Percentiles rank a stretch among this genome's conserved stretches.
Conservation (phyloP, 2,888 invertebrate species). For the Hylaea fasciaria region DNA sequence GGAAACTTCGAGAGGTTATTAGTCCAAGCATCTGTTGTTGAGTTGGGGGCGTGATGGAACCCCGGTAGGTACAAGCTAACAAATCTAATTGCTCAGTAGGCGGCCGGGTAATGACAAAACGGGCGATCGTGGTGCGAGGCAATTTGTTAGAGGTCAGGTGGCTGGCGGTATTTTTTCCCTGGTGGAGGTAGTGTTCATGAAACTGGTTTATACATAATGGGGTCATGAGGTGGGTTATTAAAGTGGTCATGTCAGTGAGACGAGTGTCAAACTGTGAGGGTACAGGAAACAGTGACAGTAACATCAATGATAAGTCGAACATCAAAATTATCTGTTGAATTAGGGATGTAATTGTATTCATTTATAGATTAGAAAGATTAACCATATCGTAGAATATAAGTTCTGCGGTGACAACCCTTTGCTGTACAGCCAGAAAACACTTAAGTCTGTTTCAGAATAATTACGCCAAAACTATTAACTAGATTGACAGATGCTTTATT, state of each 20-base stretch:
- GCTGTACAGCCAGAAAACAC: no score
- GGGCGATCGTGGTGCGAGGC: constrained; percentile 70
- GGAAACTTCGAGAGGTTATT: constrained; percentile 86
- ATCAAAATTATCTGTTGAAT: no score
- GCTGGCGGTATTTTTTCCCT: constrained; percentile 47
- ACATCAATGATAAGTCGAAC: no score
- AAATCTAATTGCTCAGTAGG: constrained; percentile 85
- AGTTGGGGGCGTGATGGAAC: constrained; percentile 84
- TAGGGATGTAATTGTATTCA: no score
- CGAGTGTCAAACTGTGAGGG: no score
- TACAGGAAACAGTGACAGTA: no score
- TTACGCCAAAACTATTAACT: no score
- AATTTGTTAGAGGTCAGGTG: constrained; percentile 78
- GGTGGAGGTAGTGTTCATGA: constrained; percentile 29
- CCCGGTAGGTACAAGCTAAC: constrained; percentile 83
- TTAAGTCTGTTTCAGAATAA: no score
- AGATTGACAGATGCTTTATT: no score
- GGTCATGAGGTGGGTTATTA: neutral
- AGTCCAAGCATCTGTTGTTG: constrained; percentile 86
- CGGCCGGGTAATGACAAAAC: constrained; percentile 80
- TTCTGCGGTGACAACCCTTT: no score
- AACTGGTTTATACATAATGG: neutral
- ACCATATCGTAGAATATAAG: no score
- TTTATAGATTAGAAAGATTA: no score
- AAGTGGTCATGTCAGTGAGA: neutral